Percentiles rank a stretch among this genome's conserved stretches.
phyloP scores from a whole-genome alignment of 2,888 invertebrate species.

The Sinohyriopsis cumingii region DNA sequence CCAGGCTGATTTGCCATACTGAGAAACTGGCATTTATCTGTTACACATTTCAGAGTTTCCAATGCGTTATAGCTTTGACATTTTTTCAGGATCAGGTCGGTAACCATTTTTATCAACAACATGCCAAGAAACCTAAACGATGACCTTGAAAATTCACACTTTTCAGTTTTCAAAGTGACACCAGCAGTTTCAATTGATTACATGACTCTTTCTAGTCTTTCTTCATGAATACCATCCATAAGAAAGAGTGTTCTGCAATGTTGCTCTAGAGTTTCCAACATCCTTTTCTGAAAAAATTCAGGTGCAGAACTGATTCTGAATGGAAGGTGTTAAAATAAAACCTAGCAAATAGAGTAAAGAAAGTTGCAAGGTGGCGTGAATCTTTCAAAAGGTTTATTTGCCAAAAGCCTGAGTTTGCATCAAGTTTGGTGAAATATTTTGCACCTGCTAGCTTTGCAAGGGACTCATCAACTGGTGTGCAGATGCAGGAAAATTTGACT shows the following conservation, averaged over 20 bases:
- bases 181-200: constrained; percentile 9
- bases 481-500: too few relatives aligned
- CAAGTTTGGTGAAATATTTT: constrained; percentile 28
- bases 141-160: constrained; percentile 15
- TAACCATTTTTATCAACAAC: constrained; percentile 7
- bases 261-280: constrained; percentile 53
- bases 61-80: constrained; percentile 17
- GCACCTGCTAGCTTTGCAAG: constrained; percentile 11
- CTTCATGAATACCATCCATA: constrained; percentile 32
- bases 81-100: constrained; percentile 4
- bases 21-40: constrained; percentile 16
- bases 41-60: constrained; percentile 15
- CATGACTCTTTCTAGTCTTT: constrained; percentile 12
- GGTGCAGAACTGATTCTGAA: constrained; percentile 66
- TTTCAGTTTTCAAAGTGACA: constrained; percentile 17
- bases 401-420: constrained; percentile 29
- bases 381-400: constrained; percentile 18
- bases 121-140: constrained; percentile 14
- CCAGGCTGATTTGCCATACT: constrained; percentile 40
- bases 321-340: constrained; percentile 43
- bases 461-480: too few relatives aligned
- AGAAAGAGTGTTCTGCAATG: constrained; percentile 19
- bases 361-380: constrained; percentile 34
- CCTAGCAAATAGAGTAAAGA: constrained; percentile 51
- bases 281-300: constrained; percentile 71